These are phyloP conservation scores for Tragelaphus buxtoni DNA, from an alignment of 2,113 vertebrate genomes.

Conservation along the genomic window DNA sequence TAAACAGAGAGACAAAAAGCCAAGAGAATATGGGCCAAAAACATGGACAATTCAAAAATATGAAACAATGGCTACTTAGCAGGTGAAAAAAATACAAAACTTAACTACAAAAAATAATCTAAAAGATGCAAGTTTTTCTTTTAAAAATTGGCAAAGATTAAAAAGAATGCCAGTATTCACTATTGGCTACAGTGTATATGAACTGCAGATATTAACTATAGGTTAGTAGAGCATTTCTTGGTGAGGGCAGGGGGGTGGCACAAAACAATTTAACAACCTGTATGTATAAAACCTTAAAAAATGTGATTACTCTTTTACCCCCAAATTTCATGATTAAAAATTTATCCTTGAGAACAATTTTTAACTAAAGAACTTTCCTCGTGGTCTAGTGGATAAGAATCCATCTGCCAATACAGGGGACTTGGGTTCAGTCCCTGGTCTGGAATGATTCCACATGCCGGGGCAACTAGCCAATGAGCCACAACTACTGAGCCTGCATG, in stretches of 20 bases:
- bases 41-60: not conserved
- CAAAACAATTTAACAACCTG: not conserved
- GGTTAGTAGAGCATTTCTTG: not conserved
- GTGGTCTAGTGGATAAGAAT: not conserved
- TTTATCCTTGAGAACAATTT: not conserved
- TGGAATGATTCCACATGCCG: not conserved
- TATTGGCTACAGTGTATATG: not conserved
- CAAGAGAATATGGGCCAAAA: not conserved
- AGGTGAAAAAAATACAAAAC: not conserved
- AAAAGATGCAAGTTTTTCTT: not conserved
- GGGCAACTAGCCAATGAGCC: not conserved
- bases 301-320: not conserved
- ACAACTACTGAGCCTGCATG: not conserved
- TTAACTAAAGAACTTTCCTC: not conserved
- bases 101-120: not conserved
- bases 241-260: accelerated
- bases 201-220: not conserved
- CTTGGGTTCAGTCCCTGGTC: not conserved
- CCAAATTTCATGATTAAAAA: not conserved
- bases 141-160: not conserved
- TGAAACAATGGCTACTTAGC: not conserved
- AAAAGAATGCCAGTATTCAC: not conserved
- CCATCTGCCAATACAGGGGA: not conserved
- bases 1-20: not conserved
- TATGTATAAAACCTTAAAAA: not conserved